These are phyloP conservation scores for Tetranychus piercei DNA, from an alignment of 2,888 invertebrate genomes.

Conservation along the genomic window DNA sequence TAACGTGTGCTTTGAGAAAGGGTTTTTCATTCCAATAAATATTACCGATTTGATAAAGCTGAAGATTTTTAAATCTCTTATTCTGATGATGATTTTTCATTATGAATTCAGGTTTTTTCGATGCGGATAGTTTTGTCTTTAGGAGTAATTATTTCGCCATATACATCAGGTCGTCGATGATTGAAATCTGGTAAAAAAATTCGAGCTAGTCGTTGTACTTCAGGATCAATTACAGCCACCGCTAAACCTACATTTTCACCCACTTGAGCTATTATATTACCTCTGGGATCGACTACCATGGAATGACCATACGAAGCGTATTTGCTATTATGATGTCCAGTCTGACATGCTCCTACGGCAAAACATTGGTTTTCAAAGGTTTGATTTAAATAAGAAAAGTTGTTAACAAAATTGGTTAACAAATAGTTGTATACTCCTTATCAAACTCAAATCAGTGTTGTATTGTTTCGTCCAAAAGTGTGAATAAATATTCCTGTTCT, in stretches of 20 bases:
- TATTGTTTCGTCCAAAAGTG: too few relatives aligned
- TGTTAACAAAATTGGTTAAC: too few relatives aligned
- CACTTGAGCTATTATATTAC: slow-evolving; percentile 34
- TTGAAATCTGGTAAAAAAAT: slow-evolving; percentile 64
- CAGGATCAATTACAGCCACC: slow-evolving; percentile 50
- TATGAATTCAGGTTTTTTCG: too few relatives aligned
- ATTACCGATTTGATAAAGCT: too few relatives aligned
- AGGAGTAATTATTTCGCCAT: slow-evolving; percentile 32
- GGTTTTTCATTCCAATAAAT: too few relatives aligned
- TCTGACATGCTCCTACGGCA: slow-evolving; percentile 83
- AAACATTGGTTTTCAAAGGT: slow-evolving; percentile 81
- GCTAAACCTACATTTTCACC: slow-evolving; percentile 44
- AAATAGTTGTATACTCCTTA: too few relatives aligned
- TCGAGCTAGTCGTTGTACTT: slow-evolving; percentile 45
- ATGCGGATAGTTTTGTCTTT: background rate
- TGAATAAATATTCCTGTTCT: too few relatives aligned
- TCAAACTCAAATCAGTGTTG: too few relatives aligned
- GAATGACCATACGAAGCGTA: slow-evolving; percentile 83
- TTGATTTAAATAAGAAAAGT: slow-evolving; percentile 82
- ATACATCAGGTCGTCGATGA: slow-evolving; percentile 56
- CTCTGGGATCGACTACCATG: slow-evolving; percentile 80
- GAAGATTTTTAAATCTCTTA: too few relatives aligned
- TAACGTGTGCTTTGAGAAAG: too few relatives aligned
- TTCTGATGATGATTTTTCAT: too few relatives aligned
- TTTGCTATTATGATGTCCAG: slow-evolving; percentile 65